phyloP scores from a whole-genome alignment of 2,888 invertebrate genomes.

The Pseudanteris insignis region DNA sequence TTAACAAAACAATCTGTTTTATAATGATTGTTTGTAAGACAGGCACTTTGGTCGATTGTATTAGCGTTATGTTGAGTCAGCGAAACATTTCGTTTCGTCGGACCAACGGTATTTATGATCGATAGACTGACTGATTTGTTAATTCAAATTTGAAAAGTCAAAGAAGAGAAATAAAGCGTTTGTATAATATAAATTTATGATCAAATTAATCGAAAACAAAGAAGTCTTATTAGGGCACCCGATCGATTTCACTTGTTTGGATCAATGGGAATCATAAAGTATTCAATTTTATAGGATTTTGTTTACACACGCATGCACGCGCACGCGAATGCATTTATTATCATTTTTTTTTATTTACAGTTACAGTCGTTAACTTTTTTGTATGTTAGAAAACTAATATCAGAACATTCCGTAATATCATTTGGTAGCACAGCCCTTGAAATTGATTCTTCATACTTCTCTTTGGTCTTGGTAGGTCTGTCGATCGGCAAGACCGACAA shows the following conservation, averaged over 20 bases:
- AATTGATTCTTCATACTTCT: slow-evolving; percentile 40
- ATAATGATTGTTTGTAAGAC: too few relatives aligned
- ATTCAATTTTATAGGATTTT: slow-evolving; percentile 37
- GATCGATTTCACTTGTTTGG: slow-evolving; percentile 38
- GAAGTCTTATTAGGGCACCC: slow-evolving; percentile 44
- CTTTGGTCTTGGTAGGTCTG: slow-evolving; percentile 39
- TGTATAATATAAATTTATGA: slow-evolving; percentile 22
- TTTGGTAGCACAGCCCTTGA: slow-evolving; percentile 33
- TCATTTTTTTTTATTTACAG: too few relatives aligned
- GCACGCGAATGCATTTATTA: too few relatives aligned
- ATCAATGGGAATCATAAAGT: slow-evolving; percentile 39
- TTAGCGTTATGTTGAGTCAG: too few relatives aligned
- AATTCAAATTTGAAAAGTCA: too few relatives aligned
- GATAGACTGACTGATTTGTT: background rate
- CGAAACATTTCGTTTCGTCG: background rate
- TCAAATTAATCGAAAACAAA: slow-evolving; percentile 16
- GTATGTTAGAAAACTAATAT: slow-evolving; percentile 24
- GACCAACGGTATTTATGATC: background rate
- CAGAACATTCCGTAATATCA: slow-evolving; percentile 38
- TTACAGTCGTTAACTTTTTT: slow-evolving; percentile 25
- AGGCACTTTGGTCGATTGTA: slow-evolving; percentile 6
- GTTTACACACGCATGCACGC: too few relatives aligned
- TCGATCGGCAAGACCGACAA: slow-evolving; percentile 46
- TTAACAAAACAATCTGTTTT: too few relatives aligned
- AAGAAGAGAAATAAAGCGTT: slow-evolving; percentile 32